phyloP scores from a whole-genome alignment of 1,140 invertebrate species.

The Danaus melanippus region DNA sequence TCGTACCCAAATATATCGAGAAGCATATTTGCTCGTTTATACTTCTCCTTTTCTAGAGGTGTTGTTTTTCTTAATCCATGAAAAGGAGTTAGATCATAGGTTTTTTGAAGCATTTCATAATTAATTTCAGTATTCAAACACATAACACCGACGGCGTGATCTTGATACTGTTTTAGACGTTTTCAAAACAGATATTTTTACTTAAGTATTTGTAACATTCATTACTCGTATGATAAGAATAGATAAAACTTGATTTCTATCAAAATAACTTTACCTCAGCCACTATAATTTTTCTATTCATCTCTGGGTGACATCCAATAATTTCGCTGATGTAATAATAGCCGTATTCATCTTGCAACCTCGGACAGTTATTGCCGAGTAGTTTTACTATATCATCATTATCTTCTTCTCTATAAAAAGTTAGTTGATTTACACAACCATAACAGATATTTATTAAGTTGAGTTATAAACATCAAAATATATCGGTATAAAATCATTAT shows the following conservation, averaged over 20 bases:
- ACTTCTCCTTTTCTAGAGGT: constrained; percentile 41
- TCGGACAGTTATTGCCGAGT: constrained; percentile 70
- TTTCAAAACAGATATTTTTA: neutral
- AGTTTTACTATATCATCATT: constrained; percentile 80
- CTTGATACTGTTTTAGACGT: constrained; percentile 41
- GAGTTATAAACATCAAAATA: too few relatives aligned
- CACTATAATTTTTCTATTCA: constrained; percentile 52
- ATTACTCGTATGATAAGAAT: too few relatives aligned
- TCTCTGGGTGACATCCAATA: constrained; percentile 67
- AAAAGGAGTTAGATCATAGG: constrained; percentile 61
- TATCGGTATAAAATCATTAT: too few relatives aligned
- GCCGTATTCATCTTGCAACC: constrained; percentile 75
- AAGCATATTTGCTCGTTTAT: constrained; percentile 35
- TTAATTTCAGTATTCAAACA: constrained; percentile 75
- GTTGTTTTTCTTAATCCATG: constrained; percentile 48
- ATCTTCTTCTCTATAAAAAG: constrained; percentile 75
- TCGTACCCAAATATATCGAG: constrained; percentile 45
- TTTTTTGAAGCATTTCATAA: constrained; percentile 73
- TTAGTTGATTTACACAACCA: too few relatives aligned
- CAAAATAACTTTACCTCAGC: constrained; percentile 42
- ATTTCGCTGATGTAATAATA: constrained; percentile 81
- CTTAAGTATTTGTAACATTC: neutral
- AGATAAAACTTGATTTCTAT: too few relatives aligned
- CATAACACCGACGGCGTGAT: constrained; percentile 70
- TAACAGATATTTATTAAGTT: too few relatives aligned